A percentile compares a stretch with the other conserved stretches of the same genome.
Conservation (phyloP, 2,888 invertebrate species). For the Pimpla rufipes region DNA sequence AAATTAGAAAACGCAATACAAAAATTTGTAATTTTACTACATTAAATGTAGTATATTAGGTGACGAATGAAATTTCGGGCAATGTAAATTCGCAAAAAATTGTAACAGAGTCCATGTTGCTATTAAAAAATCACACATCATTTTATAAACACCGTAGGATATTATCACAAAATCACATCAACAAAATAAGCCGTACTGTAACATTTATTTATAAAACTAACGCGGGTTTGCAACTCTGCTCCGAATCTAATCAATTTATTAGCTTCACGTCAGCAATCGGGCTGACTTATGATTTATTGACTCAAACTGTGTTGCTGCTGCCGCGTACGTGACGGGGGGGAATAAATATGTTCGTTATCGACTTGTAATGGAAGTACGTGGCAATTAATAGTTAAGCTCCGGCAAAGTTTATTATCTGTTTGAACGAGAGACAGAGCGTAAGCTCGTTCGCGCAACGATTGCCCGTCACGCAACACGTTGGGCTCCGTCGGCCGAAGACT, state of each 20-base stretch:
- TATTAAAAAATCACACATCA: too few relatives aligned
- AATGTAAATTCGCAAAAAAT: too few relatives aligned
- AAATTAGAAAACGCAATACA: too few relatives aligned
- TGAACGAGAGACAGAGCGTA: conserved; percentile 37
- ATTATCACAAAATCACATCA: too few relatives aligned
- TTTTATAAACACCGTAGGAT: too few relatives aligned
- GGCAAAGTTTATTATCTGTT: conserved; percentile 39
- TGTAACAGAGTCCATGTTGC: too few relatives aligned
- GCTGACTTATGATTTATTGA: conserved; percentile 46
- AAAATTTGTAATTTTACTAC: too few relatives aligned
- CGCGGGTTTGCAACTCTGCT: too few relatives aligned
- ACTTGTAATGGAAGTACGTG: conserved; percentile 40
- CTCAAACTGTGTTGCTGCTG: conserved; percentile 17
- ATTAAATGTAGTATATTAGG: too few relatives aligned
- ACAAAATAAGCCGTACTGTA: too few relatives aligned
- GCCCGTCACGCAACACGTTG: conserved; percentile 46
- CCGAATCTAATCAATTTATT: background rate
- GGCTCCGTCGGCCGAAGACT: conserved; percentile 34
- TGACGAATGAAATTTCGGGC: too few relatives aligned
- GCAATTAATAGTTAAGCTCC: conserved; percentile 47
- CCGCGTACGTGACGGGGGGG: conserved; percentile 5
- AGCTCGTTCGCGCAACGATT: conserved; percentile 53
- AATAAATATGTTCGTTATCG: conserved; percentile 58
- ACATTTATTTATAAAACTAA: too few relatives aligned
- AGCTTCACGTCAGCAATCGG: background rate